Evolutionary conservation across 2,797 vertebrate species (phyloP).

Genomic region (Gymnoscopelus microlampas): DNA sequence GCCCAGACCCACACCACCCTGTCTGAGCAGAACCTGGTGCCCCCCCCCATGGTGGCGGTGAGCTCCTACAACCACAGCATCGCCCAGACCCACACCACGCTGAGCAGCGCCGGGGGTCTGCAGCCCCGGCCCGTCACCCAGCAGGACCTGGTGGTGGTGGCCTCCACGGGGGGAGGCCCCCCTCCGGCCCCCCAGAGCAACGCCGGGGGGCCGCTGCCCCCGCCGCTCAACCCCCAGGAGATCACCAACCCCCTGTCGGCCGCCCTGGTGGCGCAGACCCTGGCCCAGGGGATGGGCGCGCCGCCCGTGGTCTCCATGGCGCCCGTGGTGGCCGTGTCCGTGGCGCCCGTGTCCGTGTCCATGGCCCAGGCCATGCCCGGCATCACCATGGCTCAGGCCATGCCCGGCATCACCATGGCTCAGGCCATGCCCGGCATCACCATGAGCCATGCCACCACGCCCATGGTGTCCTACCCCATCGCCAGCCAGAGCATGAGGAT

Average conservation of each 20-base stretch:
- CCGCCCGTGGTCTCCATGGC: constrained; percentile 95
- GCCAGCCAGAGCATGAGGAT: constrained; percentile 98
- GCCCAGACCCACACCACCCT: constrained; percentile 98
- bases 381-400: not conserved
- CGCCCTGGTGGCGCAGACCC: constrained; percentile 91
- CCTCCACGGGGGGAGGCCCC: constrained; percentile 23
- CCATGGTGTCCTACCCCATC: constrained; percentile 97
- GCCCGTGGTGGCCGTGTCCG: constrained; percentile 92
- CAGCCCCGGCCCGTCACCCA: constrained; percentile 92
- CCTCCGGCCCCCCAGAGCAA: constrained; percentile 84
- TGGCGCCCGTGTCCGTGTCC: constrained; percentile 93
- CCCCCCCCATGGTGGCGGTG: constrained; percentile 39
- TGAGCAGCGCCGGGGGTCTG: constrained; percentile 91
- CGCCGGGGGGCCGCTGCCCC: constrained; percentile 85
- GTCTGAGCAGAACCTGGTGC: constrained; percentile 89
- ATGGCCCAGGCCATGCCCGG: constrained; percentile 87
- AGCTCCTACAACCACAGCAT: constrained; percentile 95
- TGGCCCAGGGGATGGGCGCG: constrained; percentile 91
- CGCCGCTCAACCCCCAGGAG: constrained; percentile 88
- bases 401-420: constrained; percentile 86
- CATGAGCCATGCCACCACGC: constrained; percentile 96
- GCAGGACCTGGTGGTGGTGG: constrained; percentile 87
- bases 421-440: constrained; percentile 87
- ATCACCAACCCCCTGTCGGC: constrained; percentile 93
- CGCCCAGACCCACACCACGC: constrained; percentile 97